These are phyloP conservation scores for Chironomus tepperi DNA, from an alignment of 1,140 invertebrate genomes.

Conservation along the genomic window DNA sequence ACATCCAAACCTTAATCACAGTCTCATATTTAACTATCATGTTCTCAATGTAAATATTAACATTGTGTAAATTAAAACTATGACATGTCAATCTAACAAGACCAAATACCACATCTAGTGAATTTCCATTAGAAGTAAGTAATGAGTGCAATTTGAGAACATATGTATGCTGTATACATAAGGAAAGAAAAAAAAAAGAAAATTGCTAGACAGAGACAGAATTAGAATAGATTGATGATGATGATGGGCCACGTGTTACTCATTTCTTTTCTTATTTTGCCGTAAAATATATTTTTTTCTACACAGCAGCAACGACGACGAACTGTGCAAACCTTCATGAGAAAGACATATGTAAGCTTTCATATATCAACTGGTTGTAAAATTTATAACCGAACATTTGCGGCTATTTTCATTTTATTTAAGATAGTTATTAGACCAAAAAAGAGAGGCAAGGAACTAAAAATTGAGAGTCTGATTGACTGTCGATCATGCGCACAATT, in stretches of 20 bases:
- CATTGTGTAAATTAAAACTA: too few species aligned
- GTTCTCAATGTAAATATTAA: too few species aligned
- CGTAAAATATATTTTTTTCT: not conserved
- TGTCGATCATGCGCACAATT: not conserved
- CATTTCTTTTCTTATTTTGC: too few species aligned
- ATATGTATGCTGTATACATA: too few species aligned
- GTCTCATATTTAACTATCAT: too few species aligned
- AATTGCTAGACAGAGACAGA: not conserved
- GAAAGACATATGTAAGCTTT: not conserved
- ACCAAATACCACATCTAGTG: too few species aligned
- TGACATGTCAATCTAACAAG: too few species aligned
- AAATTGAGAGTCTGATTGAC: not conserved
- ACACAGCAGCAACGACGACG: not conserved
- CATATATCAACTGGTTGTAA: not conserved
- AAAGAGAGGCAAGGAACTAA: not conserved
- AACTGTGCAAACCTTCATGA: not conserved
- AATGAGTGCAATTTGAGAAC: too few species aligned
- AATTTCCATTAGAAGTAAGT: too few species aligned
- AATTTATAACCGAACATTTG: constrained; percentile 14
- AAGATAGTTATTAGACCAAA: not conserved
- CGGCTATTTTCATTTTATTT: not conserved
- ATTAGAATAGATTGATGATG: not conserved
- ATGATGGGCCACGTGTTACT: not conserved
- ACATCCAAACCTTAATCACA: too few species aligned
- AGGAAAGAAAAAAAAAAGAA: not conserved